Evolutionary conservation across 2,797 vertebrate genomes (phyloP).

Genomic region (Astyanax mexicanus): DNA sequence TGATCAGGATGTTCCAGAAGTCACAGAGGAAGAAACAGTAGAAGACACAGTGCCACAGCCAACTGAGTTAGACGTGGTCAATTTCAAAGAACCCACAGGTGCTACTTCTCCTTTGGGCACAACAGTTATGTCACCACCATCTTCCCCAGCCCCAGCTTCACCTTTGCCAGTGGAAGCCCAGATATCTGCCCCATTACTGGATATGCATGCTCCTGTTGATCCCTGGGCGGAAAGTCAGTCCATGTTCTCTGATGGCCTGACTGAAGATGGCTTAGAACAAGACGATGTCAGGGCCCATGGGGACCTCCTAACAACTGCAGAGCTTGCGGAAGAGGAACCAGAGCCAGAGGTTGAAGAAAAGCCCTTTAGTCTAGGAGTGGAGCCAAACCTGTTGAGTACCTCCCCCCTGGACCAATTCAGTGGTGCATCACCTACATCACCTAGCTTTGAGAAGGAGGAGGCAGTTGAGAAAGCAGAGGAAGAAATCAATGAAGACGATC

Average conservation of each 20-base stretch:
- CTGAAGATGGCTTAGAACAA: slow-evolving; percentile 49
- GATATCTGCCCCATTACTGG: slow-evolving; percentile 59
- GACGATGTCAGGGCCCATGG: slow-evolving; percentile 58
- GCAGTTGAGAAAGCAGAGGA: slow-evolving; percentile 83
- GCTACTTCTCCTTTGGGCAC: slow-evolving; percentile 72
- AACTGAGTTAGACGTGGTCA: slow-evolving; percentile 63
- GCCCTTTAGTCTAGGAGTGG: slow-evolving; percentile 47
- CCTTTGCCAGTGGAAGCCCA: slow-evolving; percentile 65
- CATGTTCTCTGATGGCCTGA: slow-evolving; percentile 29
- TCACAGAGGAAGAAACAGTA: slow-evolving; percentile 41
- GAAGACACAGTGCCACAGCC: slow-evolving; percentile 53
- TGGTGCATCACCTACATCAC: slow-evolving; percentile 61
- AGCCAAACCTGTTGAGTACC: slow-evolving; percentile 56
- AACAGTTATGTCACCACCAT: slow-evolving; percentile 80
- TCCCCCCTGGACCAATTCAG: slow-evolving; percentile 59
- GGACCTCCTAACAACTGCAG: slow-evolving; percentile 57
- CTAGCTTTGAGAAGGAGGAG: slow-evolving; percentile 71
- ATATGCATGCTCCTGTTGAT: slow-evolving; percentile 60
- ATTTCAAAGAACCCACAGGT: slow-evolving; percentile 59
- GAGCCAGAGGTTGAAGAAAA: slow-evolving; percentile 43
- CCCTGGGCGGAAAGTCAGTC: slow-evolving; percentile 59
- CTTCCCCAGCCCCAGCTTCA: slow-evolving; percentile 68
- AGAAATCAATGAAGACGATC: slow-evolving; percentile 81
- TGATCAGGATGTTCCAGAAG: neutral
- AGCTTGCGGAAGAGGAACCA: slow-evolving; percentile 48